phyloP scores from a whole-genome alignment of 2,113 vertebrate genomes.

The Ammodytes dubius region DNA sequence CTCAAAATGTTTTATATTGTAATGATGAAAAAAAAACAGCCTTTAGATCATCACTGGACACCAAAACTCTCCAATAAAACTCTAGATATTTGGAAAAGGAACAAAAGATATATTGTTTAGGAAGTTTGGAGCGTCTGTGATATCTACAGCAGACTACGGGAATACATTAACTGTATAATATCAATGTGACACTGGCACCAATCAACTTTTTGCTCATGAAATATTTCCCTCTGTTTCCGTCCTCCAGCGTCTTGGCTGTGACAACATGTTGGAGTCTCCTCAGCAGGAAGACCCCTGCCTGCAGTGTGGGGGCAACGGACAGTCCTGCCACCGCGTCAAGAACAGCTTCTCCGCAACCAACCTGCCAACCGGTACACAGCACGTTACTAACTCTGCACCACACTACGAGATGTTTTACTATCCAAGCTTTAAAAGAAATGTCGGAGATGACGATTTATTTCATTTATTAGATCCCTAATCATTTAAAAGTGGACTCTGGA shows the following conservation, averaged over 20 bases:
- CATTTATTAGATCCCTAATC: too few species aligned
- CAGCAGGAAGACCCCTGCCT: slow-evolving; percentile 95
- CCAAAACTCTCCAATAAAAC: background rate
- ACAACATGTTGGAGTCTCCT: slow-evolving; percentile 90
- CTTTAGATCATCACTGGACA: background rate
- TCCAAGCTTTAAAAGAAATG: background rate
- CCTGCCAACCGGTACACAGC: slow-evolving; percentile 89
- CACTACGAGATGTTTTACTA: background rate
- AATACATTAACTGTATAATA: background rate
- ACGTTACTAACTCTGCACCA: background rate
- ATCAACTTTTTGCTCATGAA: background rate
- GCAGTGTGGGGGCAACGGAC: slow-evolving; percentile 92
- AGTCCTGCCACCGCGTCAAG: slow-evolving; percentile 87
- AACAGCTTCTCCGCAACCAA: slow-evolving; percentile 85
- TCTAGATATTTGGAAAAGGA: background rate
- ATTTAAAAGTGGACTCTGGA: too few species aligned
- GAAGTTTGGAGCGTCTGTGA: background rate
- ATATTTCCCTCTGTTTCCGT: rapidly evolving
- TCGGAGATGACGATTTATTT: too few species aligned
- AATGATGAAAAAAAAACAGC: background rate
- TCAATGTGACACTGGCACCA: background rate
- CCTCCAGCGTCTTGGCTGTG: slow-evolving; percentile 91
- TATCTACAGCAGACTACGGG: background rate
- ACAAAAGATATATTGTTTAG: background rate
- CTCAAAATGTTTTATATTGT: background rate